These are phyloP conservation scores for Opisthocomus hoazin DNA, from an alignment of 2,113 vertebrate genomes.

Conservation along the genomic window DNA sequence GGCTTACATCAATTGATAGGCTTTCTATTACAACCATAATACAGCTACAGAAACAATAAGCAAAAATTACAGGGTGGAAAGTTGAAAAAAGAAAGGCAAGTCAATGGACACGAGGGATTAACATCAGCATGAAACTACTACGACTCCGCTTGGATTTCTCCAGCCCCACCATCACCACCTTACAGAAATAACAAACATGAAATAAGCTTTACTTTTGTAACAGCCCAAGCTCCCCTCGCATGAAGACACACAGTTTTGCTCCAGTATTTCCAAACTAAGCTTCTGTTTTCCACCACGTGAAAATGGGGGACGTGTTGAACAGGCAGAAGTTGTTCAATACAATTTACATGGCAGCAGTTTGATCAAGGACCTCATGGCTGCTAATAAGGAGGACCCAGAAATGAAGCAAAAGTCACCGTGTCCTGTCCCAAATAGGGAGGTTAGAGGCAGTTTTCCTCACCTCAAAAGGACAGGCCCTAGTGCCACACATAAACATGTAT, in stretches of 20 bases:
- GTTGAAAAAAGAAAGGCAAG: neutral
- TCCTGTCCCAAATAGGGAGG: neutral
- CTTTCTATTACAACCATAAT: constrained; percentile 39
- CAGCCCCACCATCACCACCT: fast-evolving
- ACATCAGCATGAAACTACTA: neutral
- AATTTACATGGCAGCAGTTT: neutral
- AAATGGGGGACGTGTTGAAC: neutral
- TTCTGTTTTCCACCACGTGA: neutral
- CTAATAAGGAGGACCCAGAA: neutral
- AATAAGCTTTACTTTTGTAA: neutral
- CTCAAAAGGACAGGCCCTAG: neutral
- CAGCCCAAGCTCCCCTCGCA: neutral
- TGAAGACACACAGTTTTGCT: neutral
- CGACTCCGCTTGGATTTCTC: neutral
- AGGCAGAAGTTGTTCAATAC: neutral
- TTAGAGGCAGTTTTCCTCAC: neutral
- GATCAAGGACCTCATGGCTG: neutral
- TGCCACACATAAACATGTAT: neutral
- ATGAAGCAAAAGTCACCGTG: neutral
- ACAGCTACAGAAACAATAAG: constrained; percentile 25
- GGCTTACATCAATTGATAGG: constrained; percentile 58
- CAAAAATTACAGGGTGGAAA: neutral
- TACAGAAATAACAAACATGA: neutral
- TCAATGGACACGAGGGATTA: neutral
- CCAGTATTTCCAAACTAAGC: neutral